phyloP scores from a whole-genome alignment of 92 coral and sea anemone species.

The Metridium senile region DNA sequence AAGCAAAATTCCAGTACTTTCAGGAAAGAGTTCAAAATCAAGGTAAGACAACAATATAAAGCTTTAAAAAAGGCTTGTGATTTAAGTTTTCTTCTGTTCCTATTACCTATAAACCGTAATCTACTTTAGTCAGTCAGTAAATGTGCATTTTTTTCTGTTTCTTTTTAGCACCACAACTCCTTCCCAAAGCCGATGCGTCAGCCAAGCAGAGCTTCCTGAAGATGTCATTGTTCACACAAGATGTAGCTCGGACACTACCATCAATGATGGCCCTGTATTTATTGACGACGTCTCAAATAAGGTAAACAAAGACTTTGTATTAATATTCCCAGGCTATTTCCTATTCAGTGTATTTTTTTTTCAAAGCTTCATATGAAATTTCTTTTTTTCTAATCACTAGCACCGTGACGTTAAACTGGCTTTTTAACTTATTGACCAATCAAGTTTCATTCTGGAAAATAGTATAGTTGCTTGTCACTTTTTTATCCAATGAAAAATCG shows the following conservation, averaged over 20 bases:
- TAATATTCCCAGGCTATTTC: too few relatives aligned
- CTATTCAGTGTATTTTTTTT: too few relatives aligned
- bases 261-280: background rate
- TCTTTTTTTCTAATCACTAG: too few relatives aligned
- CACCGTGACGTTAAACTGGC: background rate
- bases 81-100: background rate
- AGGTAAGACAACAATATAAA: background rate
- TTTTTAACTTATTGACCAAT: background rate
- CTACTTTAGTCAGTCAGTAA: too few relatives aligned
- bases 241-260: background rate
- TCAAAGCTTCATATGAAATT: too few relatives aligned
- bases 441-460: background rate
- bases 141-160: background rate
- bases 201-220: background rate
- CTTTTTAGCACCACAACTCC: background rate
- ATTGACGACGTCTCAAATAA: background rate
- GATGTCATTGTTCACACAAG: background rate
- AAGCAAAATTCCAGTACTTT: conserved; percentile 13
- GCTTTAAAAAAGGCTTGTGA: too few relatives aligned
- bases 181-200: background rate
- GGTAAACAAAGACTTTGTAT: background rate
- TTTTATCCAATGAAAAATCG: conserved; percentile 3
- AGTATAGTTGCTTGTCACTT: background rate
- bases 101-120: too few relatives aligned
- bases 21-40: background rate